A percentile compares a stretch with the other conserved stretches of the same genome.
phyloP scores from a whole-genome alignment of 2,888 invertebrate genomes.

The Itoplectis maculator region DNA sequence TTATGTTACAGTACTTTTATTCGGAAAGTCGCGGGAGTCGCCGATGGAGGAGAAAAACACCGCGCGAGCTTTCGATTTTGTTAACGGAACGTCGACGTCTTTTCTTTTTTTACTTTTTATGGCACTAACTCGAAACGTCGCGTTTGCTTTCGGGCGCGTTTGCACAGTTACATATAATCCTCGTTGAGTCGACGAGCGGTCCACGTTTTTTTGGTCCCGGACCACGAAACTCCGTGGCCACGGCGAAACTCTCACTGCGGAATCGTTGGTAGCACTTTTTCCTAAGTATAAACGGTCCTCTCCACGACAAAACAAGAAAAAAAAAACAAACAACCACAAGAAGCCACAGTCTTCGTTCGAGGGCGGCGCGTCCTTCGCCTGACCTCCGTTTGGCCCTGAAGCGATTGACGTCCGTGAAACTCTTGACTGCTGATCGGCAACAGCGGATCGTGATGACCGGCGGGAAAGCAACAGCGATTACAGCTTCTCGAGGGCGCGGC shows the following conservation, averaged over 20 bases:
- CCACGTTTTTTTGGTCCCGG: background rate
- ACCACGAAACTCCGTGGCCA: background rate
- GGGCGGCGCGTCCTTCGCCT: too few species aligned
- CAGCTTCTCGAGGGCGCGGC: conserved; percentile 95
- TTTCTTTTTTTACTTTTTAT: conserved; percentile 41
- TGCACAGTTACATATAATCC: conserved; percentile 60
- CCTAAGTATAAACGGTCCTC: background rate
- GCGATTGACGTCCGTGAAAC: too few species aligned
- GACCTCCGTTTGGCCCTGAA: too few species aligned
- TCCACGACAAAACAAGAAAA: too few species aligned
- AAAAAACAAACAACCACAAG: too few species aligned
- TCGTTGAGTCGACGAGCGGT: conserved; percentile 31
- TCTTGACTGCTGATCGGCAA: too few species aligned
- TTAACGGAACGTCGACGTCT: conserved; percentile 63
- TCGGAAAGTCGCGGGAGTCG: conserved; percentile 14
- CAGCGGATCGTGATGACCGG: too few species aligned
- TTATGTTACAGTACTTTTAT: conserved; percentile 46
- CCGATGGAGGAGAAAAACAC: conserved; percentile 53
- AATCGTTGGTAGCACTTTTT: conserved; percentile 8
- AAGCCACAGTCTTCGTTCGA: too few species aligned
- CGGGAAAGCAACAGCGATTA: conserved; percentile 85
- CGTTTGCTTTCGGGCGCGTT: conserved; percentile 56
- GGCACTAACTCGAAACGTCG: conserved; percentile 67
- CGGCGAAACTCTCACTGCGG: conserved; percentile 32
- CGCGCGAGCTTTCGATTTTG: conserved; percentile 62